Conservation (phyloP, 2,888 invertebrate species). For the Nowickia ferox region DNA sequence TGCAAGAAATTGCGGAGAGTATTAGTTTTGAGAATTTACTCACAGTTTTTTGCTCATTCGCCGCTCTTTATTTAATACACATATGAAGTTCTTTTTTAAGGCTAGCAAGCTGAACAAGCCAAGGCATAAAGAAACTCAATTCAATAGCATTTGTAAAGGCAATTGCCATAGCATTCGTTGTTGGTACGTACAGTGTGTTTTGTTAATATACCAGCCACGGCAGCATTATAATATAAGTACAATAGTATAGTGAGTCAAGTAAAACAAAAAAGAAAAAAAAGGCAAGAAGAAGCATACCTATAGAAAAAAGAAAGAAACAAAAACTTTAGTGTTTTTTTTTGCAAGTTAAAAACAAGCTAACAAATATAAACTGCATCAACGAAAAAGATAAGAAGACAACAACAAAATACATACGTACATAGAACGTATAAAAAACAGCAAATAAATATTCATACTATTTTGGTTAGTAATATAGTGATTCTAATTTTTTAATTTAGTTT, state of each 20-base stretch:
- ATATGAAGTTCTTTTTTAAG: conserved; percentile 61
- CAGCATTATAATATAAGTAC: conserved; percentile 72
- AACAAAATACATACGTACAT: conserved; percentile 67
- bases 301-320: conserved; percentile 59
- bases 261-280: conserved; percentile 59
- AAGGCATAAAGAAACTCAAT: conserved; percentile 80
- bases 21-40: conserved; percentile 20
- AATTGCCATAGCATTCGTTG: conserved; percentile 79
- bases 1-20: conserved; percentile 26
- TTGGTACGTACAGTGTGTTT: conserved; percentile 82
- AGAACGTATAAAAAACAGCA: conserved; percentile 53
- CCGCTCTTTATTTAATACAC: conserved; percentile 61
- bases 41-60: conserved; percentile 52
- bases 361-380: conserved; percentile 61
- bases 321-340: conserved; percentile 54
- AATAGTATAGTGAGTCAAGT: conserved; percentile 69
- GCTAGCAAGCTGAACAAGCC: conserved; percentile 70
- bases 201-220: conserved; percentile 78
- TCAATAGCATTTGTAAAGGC: conserved; percentile 80
- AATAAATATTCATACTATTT: conserved; percentile 61
- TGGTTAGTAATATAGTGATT: conserved; percentile 50
- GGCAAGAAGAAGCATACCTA: conserved; percentile 61
- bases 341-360: conserved; percentile 71
- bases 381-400: conserved; percentile 69
- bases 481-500: conserved; percentile 43